Conservation (phyloP, 2,113 vertebrate genomes). For the Hippoglossus stenolepis region DNA sequence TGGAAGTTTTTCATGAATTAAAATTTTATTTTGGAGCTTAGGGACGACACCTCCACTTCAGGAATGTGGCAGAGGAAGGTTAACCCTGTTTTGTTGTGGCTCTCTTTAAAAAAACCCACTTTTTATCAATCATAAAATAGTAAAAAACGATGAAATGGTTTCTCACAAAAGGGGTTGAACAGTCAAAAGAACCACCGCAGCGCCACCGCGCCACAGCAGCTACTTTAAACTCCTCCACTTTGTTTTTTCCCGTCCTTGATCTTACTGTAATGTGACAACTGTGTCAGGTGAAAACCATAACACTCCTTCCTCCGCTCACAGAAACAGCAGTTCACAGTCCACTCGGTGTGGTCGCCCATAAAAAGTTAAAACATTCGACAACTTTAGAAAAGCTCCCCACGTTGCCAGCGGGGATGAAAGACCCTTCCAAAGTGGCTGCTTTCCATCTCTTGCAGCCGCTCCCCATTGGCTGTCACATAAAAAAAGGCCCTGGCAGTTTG, state of each 20-base stretch:
- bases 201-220: not conserved
- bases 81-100: not conserved
- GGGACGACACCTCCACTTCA: not conserved
- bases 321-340: conserved; percentile 11
- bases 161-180: not conserved
- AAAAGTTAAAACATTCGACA: conserved; percentile 53
- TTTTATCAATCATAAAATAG: too few relatives aligned
- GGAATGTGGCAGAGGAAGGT: not conserved
- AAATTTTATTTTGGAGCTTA: not conserved
- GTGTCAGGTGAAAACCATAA: conserved; percentile 14
- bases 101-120: not conserved
- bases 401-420: conserved; percentile 48
- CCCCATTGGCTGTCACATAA: conserved; percentile 49
- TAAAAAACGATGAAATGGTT: too few relatives aligned
- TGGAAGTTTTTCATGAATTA: not conserved
- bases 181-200: conserved; percentile 2
- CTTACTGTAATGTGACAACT: conserved; percentile 15
- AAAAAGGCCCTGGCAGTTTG: conserved; percentile 42
- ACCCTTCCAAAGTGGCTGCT: conserved; percentile 58
- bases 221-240: not conserved
- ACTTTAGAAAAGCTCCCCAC: conserved; percentile 39
- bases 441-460: conserved; percentile 62
- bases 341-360: conserved; percentile 21
- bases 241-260: conserved; percentile 5
- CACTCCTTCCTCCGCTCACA: not conserved